A percentile compares a stretch with the other conserved stretches of the same genome.
Conservation (phyloP, 2,888 invertebrate genomes). For the Hedya salicella region DNA sequence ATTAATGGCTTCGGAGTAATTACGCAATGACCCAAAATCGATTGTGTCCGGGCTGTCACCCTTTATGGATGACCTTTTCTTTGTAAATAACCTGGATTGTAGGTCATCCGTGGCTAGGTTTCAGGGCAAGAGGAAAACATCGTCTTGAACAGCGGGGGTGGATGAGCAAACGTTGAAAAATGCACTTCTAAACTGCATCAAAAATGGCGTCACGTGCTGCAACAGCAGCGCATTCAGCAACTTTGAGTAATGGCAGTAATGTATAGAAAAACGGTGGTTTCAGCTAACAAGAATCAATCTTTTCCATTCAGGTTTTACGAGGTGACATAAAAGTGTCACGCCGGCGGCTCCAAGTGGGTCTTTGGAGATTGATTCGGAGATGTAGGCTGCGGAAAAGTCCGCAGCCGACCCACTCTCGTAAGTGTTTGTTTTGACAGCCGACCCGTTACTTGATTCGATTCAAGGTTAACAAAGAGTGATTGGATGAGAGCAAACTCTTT, state of each 20-base stretch:
- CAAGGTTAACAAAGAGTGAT: constrained; percentile 38
- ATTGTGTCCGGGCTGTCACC: constrained; percentile 60
- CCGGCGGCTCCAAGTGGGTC: constrained; percentile 46
- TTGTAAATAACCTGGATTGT: constrained; percentile 57
- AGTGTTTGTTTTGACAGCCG: constrained; percentile 40
- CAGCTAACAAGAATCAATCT: constrained; percentile 2
- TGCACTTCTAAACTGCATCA: constrained; percentile 9
- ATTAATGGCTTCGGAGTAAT: constrained; percentile 51
- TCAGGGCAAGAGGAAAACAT: constrained; percentile 61
- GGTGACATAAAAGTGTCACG: constrained; percentile 56
- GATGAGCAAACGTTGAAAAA: constrained; percentile 9
- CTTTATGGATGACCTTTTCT: constrained; percentile 57
- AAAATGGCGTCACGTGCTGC: background rate
- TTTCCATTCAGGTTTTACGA: constrained; percentile 37
- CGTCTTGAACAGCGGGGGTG: constrained; percentile 36
- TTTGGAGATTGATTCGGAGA: constrained; percentile 41
- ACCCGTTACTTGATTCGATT: constrained; percentile 33
- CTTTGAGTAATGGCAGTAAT: no score
- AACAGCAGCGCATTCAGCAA: background rate
- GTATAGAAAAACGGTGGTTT: no score
- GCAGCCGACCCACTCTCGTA: constrained; percentile 29
- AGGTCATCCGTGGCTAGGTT: constrained; percentile 54
- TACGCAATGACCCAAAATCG: constrained; percentile 53
- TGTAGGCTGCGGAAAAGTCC: constrained; percentile 41
- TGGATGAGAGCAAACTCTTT: constrained; percentile 18